phyloP scores from a whole-genome alignment of 2,888 invertebrate species.

The Acrobeloides nanus region DNA sequence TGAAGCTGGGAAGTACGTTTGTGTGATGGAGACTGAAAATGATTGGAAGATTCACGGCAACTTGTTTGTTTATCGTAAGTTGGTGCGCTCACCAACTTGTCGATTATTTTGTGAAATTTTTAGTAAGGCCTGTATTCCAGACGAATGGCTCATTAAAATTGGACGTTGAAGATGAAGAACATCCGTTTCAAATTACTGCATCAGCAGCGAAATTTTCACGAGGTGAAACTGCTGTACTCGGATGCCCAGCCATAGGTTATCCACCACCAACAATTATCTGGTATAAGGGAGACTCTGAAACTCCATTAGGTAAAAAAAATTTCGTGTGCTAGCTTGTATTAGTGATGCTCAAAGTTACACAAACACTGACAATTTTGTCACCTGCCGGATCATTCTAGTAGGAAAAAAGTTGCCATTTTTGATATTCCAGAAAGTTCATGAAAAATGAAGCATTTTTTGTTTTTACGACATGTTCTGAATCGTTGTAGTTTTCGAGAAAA shows the following conservation, averaged over 20 bases:
- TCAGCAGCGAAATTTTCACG: constrained; percentile 5
- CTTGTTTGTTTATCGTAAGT: constrained; percentile 40
- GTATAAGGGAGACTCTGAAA: constrained; percentile 41
- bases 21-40: constrained; percentile 30
- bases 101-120: not conserved
- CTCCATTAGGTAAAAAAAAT: too few species aligned
- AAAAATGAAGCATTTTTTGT: too few species aligned
- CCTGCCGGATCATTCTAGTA: too few species aligned
- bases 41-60: constrained; percentile 32
- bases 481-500: too few species aligned
- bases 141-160: constrained; percentile 32
- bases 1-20: constrained; percentile 36
- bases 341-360: too few species aligned
- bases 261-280: constrained; percentile 35
- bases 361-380: too few species aligned
- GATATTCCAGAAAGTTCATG: too few species aligned
- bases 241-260: constrained; percentile 38
- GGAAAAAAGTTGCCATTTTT: too few species aligned
- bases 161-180: constrained; percentile 22
- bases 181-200: constrained; percentile 7
- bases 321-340: too few species aligned
- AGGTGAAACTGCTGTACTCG: constrained; percentile 22
- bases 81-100: not conserved
- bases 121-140: constrained; percentile 35
- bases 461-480: too few species aligned